phyloP scores from a whole-genome alignment of 2,797 vertebrate species.

The Philypnodon macrostomus region DNA sequence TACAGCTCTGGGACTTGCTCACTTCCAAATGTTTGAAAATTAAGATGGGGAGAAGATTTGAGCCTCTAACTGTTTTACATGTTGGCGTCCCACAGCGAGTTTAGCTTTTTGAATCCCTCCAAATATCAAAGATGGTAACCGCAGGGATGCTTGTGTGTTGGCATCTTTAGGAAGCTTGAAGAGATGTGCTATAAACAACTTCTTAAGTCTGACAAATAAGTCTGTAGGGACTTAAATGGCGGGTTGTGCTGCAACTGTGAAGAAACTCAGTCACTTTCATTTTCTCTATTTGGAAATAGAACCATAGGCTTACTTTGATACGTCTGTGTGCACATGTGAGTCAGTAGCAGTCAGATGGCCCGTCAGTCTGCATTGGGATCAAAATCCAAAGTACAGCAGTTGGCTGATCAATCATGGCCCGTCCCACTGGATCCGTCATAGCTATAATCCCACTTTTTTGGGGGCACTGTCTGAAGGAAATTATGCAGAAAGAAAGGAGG shows the following conservation, averaged over 20 bases:
- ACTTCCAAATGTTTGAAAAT: background rate
- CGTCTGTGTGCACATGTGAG: conserved; percentile 30
- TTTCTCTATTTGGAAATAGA: background rate
- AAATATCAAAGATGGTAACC: conserved; percentile 1
- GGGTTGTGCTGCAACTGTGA: background rate
- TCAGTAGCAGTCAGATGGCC: conserved; percentile 54
- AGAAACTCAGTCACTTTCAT: background rate
- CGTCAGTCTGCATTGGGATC: conserved; percentile 46
- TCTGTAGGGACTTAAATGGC: background rate
- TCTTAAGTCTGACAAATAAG: background rate
- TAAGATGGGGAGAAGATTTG: background rate
- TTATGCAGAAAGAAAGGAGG: background rate
- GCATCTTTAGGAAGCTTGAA: conserved; percentile 3
- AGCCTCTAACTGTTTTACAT: background rate
- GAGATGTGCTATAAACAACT: conserved; percentile 2
- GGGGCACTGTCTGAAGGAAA: background rate
- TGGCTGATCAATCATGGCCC: conserved; percentile 45
- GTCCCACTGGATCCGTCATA: conserved; percentile 34
- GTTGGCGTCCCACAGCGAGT: background rate
- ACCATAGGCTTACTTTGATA: conserved; percentile 12
- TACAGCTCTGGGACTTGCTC: background rate
- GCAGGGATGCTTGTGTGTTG: background rate
- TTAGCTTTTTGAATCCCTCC: background rate
- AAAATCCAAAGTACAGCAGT: conserved; percentile 38
- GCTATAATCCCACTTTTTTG: background rate